A percentile compares a stretch with the other conserved stretches of the same genome.
Evolutionary conservation across 2,113 vertebrate genomes (phyloP).

Genomic region (Spilogale gracilis): DNA sequence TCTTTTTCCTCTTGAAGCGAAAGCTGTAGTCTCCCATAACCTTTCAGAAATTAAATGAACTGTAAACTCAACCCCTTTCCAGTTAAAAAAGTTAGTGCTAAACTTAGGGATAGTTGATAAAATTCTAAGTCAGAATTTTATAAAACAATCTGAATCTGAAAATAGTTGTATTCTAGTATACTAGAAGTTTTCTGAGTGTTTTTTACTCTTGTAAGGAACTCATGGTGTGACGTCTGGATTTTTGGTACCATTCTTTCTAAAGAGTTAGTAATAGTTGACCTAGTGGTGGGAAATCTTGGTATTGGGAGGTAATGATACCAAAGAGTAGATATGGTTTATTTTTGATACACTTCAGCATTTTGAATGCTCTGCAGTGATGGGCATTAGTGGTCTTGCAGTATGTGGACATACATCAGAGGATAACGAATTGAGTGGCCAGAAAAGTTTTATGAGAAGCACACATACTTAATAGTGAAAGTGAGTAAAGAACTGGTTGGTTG

Average conservation of each 20-base stretch:
- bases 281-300: background rate
- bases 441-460: conserved; percentile 33
- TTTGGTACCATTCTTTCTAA: conserved; percentile 54
- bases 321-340: background rate
- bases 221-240: conserved; percentile 9
- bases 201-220: conserved; percentile 18
- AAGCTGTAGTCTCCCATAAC: conserved; percentile 6
- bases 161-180: background rate
- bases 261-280: conserved; percentile 3
- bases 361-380: background rate
- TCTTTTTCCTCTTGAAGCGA: conserved; percentile 34
- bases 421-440: conserved; percentile 51
- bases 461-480: conserved; percentile 50
- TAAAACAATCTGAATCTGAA: background rate
- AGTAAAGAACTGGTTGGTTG: conserved; percentile 66
- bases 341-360: conserved; percentile 42
- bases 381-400: conserved; percentile 24
- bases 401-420: conserved; percentile 30
- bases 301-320: background rate
- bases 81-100: background rate
- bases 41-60: conserved; percentile 40
- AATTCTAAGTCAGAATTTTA: background rate
- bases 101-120: conserved; percentile 15
- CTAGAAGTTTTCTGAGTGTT: conserved; percentile 18
- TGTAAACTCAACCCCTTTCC: background rate